Evolutionary conservation across 2,888 invertebrate species (phyloP).

Genomic region (Horisme vitalbata): DNA sequence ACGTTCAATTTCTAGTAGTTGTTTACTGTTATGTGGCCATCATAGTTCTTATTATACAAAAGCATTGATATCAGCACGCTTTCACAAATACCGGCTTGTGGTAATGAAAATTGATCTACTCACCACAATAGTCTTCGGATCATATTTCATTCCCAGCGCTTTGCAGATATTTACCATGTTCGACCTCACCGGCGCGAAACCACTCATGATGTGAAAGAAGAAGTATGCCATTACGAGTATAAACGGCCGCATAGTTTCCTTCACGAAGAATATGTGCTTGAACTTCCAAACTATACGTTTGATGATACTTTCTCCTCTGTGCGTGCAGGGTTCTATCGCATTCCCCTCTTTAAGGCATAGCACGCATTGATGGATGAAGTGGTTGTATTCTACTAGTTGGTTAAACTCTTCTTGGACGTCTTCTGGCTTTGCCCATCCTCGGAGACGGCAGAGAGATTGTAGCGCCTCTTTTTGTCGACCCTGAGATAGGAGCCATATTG

Average conservation of each 20-base stretch:
- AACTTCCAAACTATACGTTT: constrained; percentile 51
- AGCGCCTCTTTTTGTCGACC: constrained; percentile 79
- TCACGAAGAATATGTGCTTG: constrained; percentile 68
- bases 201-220: constrained; percentile 78
- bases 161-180: constrained; percentile 82
- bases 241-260: constrained; percentile 80
- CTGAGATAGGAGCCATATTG: constrained; percentile 83
- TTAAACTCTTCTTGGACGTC: constrained; percentile 79
- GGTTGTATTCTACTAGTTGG: constrained; percentile 70
- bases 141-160: constrained; percentile 72
- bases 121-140: constrained; percentile 73
- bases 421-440: constrained; percentile 79
- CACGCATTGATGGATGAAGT: constrained; percentile 57
- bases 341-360: constrained; percentile 60
- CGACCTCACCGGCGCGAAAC: constrained; percentile 74
- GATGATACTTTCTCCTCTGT: constrained; percentile 47
- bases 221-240: constrained; percentile 78
- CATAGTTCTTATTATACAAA: too few relatives aligned
- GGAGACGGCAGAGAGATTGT: constrained; percentile 77
- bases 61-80: too few relatives aligned
- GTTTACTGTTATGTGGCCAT: too few relatives aligned
- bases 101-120: constrained; percentile 39
- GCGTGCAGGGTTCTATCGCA: constrained; percentile 51
- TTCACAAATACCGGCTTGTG: too few relatives aligned
- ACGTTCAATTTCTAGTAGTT: too few relatives aligned